Conservation (phyloP, 2,888 invertebrate genomes). For the Scaptomyza tumidula region DNA sequence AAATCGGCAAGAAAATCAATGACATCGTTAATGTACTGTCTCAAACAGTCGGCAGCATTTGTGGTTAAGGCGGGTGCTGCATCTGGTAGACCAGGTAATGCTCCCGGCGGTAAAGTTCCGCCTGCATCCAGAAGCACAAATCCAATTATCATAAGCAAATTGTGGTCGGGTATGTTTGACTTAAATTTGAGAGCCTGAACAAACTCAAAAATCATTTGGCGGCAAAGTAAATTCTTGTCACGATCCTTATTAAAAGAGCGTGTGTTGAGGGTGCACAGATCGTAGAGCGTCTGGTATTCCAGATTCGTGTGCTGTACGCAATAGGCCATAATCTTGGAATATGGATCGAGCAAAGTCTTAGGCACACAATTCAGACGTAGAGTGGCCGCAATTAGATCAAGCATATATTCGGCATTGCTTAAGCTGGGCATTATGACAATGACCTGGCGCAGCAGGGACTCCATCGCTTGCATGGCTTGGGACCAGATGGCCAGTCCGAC, state of each 20-base stretch:
- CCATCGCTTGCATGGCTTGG: conserved; percentile 93
- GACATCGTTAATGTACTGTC: conserved; percentile 95
- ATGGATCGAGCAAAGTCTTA: conserved; percentile 94
- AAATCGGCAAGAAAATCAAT: conserved; percentile 98
- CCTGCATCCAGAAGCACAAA: conserved; percentile 96
- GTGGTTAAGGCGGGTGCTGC: conserved; percentile 87
- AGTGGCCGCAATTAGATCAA: conserved; percentile 91
- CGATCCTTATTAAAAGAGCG: conserved; percentile 95
- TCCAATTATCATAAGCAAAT: conserved; percentile 95
- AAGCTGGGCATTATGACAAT: conserved; percentile 89
- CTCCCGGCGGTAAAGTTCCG: conserved; percentile 92
- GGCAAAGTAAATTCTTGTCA: conserved; percentile 95
- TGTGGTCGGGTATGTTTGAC: conserved; percentile 96
- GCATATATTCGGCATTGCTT: conserved; percentile 89
- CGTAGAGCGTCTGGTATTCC: conserved; percentile 91
- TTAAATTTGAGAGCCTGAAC: conserved; percentile 98
- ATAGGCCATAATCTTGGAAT: conserved; percentile 96
- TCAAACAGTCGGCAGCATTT: conserved; percentile 97
- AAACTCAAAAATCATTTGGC: conserved; percentile 96
- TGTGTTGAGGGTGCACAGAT: conserved; percentile 95
- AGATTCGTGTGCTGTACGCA: conserved; percentile 95
- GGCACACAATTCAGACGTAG: conserved; percentile 92
- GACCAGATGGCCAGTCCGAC: conserved; percentile 91
- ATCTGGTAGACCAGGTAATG: conserved; percentile 87
- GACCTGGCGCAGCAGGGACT: conserved; percentile 92